These are phyloP conservation scores for Rhodeus uyekii DNA, from an alignment of 2,797 vertebrate genomes.

Conservation along the genomic window DNA sequence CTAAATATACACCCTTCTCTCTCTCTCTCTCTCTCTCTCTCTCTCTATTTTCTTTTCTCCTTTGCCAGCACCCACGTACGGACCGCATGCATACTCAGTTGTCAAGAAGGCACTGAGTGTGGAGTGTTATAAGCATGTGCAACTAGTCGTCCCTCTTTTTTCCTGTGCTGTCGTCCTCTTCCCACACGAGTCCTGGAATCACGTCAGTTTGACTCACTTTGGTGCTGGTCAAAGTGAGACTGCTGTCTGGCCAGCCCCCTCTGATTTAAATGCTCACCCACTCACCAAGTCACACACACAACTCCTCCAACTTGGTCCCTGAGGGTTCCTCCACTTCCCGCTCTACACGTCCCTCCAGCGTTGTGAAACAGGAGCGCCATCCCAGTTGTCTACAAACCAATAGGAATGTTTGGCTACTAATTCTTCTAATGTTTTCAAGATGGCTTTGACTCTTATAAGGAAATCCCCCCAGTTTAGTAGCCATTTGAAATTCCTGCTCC, in stretches of 20 bases:
- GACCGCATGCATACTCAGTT: slow-evolving; percentile 81
- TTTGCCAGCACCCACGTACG: slow-evolving; percentile 63
- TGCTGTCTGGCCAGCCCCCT: slow-evolving; percentile 52
- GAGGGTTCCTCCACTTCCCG: slow-evolving; percentile 52
- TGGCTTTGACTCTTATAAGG: slow-evolving; percentile 81
- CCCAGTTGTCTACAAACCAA: slow-evolving; percentile 74
- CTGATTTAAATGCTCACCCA: slow-evolving; percentile 32
- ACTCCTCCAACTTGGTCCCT: slow-evolving; percentile 41
- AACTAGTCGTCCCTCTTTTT: slow-evolving; percentile 57
- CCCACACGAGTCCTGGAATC: slow-evolving; percentile 47
- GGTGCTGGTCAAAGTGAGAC: slow-evolving; percentile 64
- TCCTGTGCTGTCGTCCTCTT: slow-evolving; percentile 27
- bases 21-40: slow-evolving; percentile 55
- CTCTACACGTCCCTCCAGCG: slow-evolving; percentile 56
- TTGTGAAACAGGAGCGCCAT: slow-evolving; percentile 58
- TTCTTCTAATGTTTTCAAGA: slow-evolving; percentile 84
- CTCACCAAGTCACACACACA: slow-evolving; percentile 43
- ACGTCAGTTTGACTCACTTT: slow-evolving; percentile 55
- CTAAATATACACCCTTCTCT: slow-evolving; percentile 56
- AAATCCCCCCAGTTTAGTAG: slow-evolving; percentile 80
- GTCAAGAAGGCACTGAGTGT: slow-evolving; percentile 74
- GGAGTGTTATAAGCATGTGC: slow-evolving; percentile 79
- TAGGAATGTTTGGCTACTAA: slow-evolving; percentile 81
- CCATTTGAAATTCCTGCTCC: slow-evolving; percentile 78
- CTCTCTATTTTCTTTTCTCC: slow-evolving; percentile 46